These are phyloP conservation scores for Craseonycteris thonglongyai DNA, from an alignment of 2,113 vertebrate species.

Conservation along the genomic window DNA sequence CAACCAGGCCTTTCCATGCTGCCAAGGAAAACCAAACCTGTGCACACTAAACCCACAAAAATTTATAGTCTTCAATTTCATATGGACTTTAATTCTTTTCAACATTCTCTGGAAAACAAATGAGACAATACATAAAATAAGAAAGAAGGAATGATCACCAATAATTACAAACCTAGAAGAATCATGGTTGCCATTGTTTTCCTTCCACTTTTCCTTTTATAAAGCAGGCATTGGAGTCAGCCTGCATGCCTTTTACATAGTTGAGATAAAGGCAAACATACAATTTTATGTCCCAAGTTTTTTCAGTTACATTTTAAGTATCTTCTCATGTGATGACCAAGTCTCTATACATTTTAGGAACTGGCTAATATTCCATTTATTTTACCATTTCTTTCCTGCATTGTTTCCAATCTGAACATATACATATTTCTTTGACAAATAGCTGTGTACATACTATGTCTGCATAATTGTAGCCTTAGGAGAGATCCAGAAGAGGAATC, in stretches of 20 bases:
- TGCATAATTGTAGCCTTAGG: neutral
- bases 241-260: neutral
- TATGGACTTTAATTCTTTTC: neutral
- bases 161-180: neutral
- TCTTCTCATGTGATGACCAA: neutral
- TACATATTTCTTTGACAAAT: neutral
- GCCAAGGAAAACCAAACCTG: neutral
- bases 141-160: neutral
- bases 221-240: neutral
- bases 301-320: neutral
- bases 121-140: neutral
- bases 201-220: neutral
- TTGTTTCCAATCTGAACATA: neutral
- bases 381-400: neutral
- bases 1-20: neutral
- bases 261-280: conserved; percentile 6
- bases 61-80: neutral
- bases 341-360: neutral
- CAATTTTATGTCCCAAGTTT: neutral
- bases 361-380: neutral
- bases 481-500: neutral
- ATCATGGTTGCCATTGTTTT: neutral
- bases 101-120: neutral
- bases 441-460: neutral
- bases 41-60: neutral